Percentiles rank a stretch among this genome's conserved stretches.
Evolutionary conservation across 2,797 vertebrate species (phyloP).

Genomic region (Urophycis tenuis): DNA sequence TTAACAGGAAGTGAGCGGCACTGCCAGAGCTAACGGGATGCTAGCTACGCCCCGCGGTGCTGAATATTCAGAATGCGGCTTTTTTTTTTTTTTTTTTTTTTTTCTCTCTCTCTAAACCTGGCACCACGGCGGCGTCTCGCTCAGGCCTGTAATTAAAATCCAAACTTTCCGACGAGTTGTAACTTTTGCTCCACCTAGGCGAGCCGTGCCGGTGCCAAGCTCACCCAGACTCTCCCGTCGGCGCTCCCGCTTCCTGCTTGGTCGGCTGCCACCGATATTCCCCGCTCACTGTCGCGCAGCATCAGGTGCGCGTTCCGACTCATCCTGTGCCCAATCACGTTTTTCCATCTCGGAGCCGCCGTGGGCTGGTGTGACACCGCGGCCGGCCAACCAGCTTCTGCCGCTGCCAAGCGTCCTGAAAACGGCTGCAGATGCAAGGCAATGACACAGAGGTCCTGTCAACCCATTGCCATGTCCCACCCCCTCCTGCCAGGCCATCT

Average conservation of each 20-base stretch:
- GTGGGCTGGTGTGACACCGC: slow-evolving; percentile 35
- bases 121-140: slow-evolving; percentile 16
- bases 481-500: slow-evolving; percentile 62
- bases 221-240: slow-evolving; percentile 32
- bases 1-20: neutral
- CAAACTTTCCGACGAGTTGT: slow-evolving; percentile 56
- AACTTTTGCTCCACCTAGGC: slow-evolving; percentile 49
- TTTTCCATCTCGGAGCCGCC: slow-evolving; percentile 38
- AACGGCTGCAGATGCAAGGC: slow-evolving; percentile 58
- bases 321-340: slow-evolving; percentile 59
- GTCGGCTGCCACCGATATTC: slow-evolving; percentile 49
- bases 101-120: no score
- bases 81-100: slow-evolving; percentile 9
- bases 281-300: slow-evolving; percentile 44
- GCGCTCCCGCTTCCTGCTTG: slow-evolving; percentile 52
- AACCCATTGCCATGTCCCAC: slow-evolving; percentile 44
- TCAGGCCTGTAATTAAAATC: slow-evolving; percentile 37
- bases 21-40: slow-evolving; percentile 10
- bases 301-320: slow-evolving; percentile 62
- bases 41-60: slow-evolving; percentile 12
- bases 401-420: slow-evolving; percentile 57
- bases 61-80: slow-evolving; percentile 29
- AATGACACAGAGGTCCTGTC: slow-evolving; percentile 58
- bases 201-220: slow-evolving; percentile 48
- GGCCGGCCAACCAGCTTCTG: slow-evolving; percentile 38